Evolutionary conservation across 2,113 vertebrate species (phyloP), one percentile per base, ranked within the genome.

Genomic region (Otis tarda): DNA sequence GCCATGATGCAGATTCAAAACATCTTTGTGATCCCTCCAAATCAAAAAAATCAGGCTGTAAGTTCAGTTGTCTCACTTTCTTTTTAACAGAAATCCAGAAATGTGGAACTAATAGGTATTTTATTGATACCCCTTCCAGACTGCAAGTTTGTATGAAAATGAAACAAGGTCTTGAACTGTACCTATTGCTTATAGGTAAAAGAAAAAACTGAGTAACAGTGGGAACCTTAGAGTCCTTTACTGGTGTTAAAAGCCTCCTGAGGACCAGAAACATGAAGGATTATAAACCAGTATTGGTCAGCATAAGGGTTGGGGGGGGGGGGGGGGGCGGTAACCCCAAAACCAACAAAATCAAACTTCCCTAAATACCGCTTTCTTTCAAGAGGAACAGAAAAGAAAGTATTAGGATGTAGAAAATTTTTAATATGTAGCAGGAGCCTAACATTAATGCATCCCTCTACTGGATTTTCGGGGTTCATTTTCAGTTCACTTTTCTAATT

Each of bases 1-100:
- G 99, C 99, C 76, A 99, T 99, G 99, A 99, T 99, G 99, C 99
- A 99, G 96, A 99, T 99, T 97, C 99, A 99, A 94, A 99, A 99
- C 93, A 97, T 99, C 83, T 99, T 99, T 92, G 75, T 98, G 49
- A 95, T 98, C 39, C 99, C 99, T 37, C 97, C 99, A 87, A 99
- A 99, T 97, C 99, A 99, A 97, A 99, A 99, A 97, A 97, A 97
- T 87, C 98, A 98, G 82, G 99, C 99, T 33, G 99, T 99, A 97
- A 98, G 99, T 98, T 90, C 49, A 41, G 7, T 87, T n/a, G 25
- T 80, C 19, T 78, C 9, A 1, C 49, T 55, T 94, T 59, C 11
- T 49, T 30, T 49, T 39, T 43, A 43, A 43, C 41, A 43, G 41
- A 43, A 43, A 43, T 43, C 14, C 41, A 43, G 41, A 43, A 43